These are phyloP conservation scores for Crotalus viridis DNA, from an alignment of 2,113 vertebrate genomes.

Conservation along the genomic window DNA sequence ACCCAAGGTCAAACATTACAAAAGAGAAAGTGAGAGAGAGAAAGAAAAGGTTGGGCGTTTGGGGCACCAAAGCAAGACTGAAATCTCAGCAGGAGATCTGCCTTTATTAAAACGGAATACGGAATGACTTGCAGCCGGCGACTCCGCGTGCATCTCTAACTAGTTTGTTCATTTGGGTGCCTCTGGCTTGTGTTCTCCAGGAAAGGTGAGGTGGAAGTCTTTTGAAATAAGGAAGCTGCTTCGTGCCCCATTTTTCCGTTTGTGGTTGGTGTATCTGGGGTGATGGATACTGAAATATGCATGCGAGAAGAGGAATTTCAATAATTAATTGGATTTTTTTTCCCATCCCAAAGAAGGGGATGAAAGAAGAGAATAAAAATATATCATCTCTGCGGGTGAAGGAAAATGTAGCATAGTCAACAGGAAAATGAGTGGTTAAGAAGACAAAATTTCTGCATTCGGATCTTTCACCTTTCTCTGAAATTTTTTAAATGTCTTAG, in stretches of 20 bases:
- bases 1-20: slow-evolving; percentile 71
- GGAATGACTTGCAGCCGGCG: slow-evolving; percentile 69
- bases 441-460: background rate
- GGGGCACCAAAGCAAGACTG: slow-evolving; percentile 70
- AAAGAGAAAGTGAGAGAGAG: background rate
- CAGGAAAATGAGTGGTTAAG: background rate
- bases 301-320: slow-evolving; percentile 16
- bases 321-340: slow-evolving; percentile 19
- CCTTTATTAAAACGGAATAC: slow-evolving; percentile 74
- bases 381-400: background rate
- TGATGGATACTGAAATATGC: background rate
- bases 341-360: background rate
- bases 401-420: background rate
- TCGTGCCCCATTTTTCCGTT: background rate
- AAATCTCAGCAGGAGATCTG: slow-evolving; percentile 77
- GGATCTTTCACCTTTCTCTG: background rate
- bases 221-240: slow-evolving; percentile 37
- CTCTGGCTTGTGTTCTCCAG: slow-evolving; percentile 47
- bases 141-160: slow-evolving; percentile 66
- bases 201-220: slow-evolving; percentile 54
- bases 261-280: background rate
- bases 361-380: background rate
- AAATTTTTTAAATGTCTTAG: background rate
- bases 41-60: slow-evolving; percentile 67
- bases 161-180: slow-evolving; percentile 72